These are phyloP conservation scores for Euwallacea fornicatus DNA, from an alignment of 1,140 invertebrate genomes.

Conservation along the genomic window DNA sequence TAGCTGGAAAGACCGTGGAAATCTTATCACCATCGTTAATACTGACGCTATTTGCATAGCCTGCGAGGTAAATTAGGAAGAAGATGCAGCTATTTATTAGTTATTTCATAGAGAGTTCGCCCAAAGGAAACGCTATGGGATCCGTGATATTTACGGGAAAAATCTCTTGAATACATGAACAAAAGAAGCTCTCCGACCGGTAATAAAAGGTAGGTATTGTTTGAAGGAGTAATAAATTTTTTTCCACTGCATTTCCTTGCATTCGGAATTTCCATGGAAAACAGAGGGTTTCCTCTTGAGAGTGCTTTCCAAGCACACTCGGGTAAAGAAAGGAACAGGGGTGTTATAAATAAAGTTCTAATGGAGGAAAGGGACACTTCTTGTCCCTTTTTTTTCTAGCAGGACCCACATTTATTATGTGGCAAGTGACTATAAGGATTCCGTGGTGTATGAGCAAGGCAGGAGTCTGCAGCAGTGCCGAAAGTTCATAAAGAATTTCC, in stretches of 20 bases:
- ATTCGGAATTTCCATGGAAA: conserved; percentile 23
- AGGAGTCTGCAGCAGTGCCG: too few species aligned
- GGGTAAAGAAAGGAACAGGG: conserved; percentile 7
- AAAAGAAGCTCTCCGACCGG: conserved; percentile 14
- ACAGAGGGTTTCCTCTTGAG: conserved; percentile 22
- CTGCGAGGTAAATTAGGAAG: not conserved
- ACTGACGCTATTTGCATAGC: not conserved
- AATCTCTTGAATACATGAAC: not conserved
- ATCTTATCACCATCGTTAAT: not conserved
- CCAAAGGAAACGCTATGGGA: not conserved
- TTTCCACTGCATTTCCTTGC: conserved; percentile 5
- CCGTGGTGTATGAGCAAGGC: too few species aligned
- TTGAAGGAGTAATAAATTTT: conserved; percentile 24
- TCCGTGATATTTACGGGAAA: not conserved
- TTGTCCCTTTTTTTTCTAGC: too few species aligned
- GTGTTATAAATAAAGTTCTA: conserved; percentile 7
- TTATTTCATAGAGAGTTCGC: not conserved
- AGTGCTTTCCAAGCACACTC: conserved; percentile 13
- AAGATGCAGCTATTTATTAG: not conserved
- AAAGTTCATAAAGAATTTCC: too few species aligned
- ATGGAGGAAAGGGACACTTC: not conserved
- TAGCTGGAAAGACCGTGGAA: not conserved
- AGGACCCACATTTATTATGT: too few species aligned
- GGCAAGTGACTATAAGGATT: too few species aligned
- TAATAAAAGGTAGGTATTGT: conserved; percentile 21